Conservation (phyloP, 2,113 vertebrate genomes). For the Microcebus ravelobensis region DNA sequence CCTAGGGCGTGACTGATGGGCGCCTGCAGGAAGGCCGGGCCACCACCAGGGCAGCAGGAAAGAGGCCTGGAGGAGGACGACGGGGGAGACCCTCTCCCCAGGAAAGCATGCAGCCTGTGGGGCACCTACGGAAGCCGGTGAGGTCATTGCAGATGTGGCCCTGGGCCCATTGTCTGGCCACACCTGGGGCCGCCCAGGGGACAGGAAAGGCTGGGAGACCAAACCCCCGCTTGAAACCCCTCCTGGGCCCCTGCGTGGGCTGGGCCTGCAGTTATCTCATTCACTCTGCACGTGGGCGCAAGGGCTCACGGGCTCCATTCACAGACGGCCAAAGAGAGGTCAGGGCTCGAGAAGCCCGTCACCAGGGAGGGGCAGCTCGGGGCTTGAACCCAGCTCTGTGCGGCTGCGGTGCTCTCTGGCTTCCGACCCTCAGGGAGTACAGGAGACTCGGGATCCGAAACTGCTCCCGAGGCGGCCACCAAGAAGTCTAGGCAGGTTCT, state of each 20-base stretch:
- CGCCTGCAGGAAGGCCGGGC: not conserved
- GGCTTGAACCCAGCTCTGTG: not conserved
- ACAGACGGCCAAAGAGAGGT: not conserved
- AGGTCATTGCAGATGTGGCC: conserved; percentile 40
- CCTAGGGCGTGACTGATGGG: not conserved
- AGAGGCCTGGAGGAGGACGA: conserved; percentile 52
- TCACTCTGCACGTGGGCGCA: not conserved
- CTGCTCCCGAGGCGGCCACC: not conserved
- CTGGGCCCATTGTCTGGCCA: not conserved
- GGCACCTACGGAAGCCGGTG: conserved; percentile 27
- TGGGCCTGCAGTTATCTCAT: not conserved
- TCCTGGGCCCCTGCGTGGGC: not conserved
- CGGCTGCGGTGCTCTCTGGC: not conserved
- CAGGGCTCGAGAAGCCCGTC: not conserved
- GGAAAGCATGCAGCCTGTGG: not conserved
- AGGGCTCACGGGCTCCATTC: not conserved
- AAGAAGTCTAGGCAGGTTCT: not conserved
- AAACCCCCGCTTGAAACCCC: not conserved
- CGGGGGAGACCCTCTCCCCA: conserved; percentile 37
- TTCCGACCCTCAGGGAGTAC: not conserved
- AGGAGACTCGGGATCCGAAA: not conserved
- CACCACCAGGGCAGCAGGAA: conserved; percentile 39
- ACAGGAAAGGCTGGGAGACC: not conserved
- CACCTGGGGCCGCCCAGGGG: not conserved
- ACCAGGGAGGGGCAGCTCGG: not conserved